Base-by-base conservation (phyloP, 2,113 vertebrate species). In the Seriola aureovittata region DNA sequence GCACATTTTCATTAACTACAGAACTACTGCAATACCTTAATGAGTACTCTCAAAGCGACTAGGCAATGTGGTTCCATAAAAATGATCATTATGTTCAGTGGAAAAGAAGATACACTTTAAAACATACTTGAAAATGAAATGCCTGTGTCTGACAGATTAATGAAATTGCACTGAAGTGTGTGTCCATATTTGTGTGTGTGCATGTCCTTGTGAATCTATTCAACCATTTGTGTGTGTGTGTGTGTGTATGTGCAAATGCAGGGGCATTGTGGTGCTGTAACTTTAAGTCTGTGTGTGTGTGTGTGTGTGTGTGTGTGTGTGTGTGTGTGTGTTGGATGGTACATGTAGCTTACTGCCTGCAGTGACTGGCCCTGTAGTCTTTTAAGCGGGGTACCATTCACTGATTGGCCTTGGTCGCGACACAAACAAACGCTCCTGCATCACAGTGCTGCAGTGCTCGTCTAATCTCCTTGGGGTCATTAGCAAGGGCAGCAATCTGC, bases 391-490 rank as follows among this genome's bases (percentile, higher is more conserved):
- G 79, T 70, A 21, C 59, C 62, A 71, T 71, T 84, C 60, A 78
- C 74, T 55, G 85, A 90, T 87, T 92, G 80, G 74, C 71, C 75
- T 55, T 19, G 71, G 71, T 79, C 76, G 58, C 54, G 21, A 55
- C 54, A 66, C 72, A 42, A 46, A 74, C 78, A 75, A 64, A 83
- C 54, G 48, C 71, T 73, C 6, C 55, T 42, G 70, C 85, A 89
- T 85, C 78, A 75, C 76, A 69, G 78, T 13, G 75, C 76, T 58
- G 74, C 86, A 25, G 74, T 36, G 71, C 86, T 87, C 59, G 16
- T 84, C 62, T 90, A 93, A 94, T 94, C 81, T 90, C 69, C 63
- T 73, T 38, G 54, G 74, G 90, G 88, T 91, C 89, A 92, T 93
- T 91, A 94, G 86, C 73, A 82, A 82, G 84, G 65, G 67, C 85